These are phyloP conservation scores for Trochalopteron elliotii DNA, from an alignment of 2,113 vertebrate species.

Conservation along the genomic window DNA sequence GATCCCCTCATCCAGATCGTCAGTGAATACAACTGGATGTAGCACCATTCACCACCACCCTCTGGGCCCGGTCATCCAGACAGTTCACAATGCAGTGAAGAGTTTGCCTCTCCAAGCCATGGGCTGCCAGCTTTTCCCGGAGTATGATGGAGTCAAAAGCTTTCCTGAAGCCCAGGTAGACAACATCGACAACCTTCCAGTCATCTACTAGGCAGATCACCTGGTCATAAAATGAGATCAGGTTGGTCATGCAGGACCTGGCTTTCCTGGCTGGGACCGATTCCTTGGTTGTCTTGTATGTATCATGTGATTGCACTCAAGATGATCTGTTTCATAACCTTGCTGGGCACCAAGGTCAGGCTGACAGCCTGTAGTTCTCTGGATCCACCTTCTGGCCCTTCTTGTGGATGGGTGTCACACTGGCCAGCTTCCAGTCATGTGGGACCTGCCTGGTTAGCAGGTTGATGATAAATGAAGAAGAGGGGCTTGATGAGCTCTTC, in stretches of 20 bases:
- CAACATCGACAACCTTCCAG: background rate
- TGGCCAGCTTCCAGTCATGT: background rate
- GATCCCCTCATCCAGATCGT: background rate
- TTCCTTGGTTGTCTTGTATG: background rate
- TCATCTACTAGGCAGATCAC: background rate
- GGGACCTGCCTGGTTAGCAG: background rate
- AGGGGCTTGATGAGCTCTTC: background rate
- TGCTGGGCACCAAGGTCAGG: background rate
- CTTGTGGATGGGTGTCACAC: background rate
- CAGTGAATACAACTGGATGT: background rate
- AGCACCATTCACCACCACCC: background rate
- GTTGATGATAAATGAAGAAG: background rate
- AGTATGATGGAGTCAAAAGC: background rate
- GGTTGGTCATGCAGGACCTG: background rate
- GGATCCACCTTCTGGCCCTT: background rate
- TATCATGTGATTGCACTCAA: background rate
- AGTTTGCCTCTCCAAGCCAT: background rate
- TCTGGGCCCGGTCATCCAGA: background rate
- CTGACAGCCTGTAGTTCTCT: background rate
- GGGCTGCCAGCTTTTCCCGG: background rate
- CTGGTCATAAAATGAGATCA: background rate
- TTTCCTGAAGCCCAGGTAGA: background rate
- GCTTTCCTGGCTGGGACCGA: background rate
- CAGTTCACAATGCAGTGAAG: background rate
- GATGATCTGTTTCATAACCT: background rate